phyloP scores from a whole-genome alignment of 2,888 invertebrate genomes.

The Aleiodes leptofemur region DNA sequence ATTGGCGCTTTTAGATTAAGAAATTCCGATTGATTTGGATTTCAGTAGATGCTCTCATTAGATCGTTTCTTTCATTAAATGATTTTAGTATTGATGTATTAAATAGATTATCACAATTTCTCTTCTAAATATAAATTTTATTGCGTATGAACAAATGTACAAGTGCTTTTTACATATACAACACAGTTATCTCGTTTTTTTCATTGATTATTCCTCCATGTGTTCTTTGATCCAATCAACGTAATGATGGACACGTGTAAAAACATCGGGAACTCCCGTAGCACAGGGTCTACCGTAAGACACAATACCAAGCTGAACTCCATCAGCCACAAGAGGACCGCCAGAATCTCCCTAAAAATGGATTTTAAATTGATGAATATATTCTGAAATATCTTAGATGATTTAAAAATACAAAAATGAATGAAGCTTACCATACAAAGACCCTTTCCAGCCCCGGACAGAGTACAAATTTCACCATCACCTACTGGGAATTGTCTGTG shows the following conservation, averaged over 20 bases:
- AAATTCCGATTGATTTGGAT: too few species aligned
- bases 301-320: conserved; percentile 62
- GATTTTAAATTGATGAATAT: neutral
- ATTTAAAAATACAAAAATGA: too few species aligned
- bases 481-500: conserved; percentile 44
- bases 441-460: conserved; percentile 65
- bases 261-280: neutral
- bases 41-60: too few species aligned
- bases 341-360: conserved; percentile 60
- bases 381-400: neutral
- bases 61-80: too few species aligned
- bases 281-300: conserved; percentile 62
- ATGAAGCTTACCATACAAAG: conserved; percentile 65
- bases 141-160: too few species aligned
- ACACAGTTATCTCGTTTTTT: neutral
- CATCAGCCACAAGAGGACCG: conserved; percentile 60
- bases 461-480: conserved; percentile 64
- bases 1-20: too few species aligned
- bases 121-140: neutral
- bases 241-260: conserved; percentile 17
- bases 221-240: conserved; percentile 1
- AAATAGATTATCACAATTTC: too few species aligned
- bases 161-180: too few species aligned
- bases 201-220: neutral
- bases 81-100: too few species aligned